Evolutionary conservation across 1,140 invertebrate species (phyloP), one percentile per base, ranked within the genome.

Genomic region (Eufriesea mexicana): DNA sequence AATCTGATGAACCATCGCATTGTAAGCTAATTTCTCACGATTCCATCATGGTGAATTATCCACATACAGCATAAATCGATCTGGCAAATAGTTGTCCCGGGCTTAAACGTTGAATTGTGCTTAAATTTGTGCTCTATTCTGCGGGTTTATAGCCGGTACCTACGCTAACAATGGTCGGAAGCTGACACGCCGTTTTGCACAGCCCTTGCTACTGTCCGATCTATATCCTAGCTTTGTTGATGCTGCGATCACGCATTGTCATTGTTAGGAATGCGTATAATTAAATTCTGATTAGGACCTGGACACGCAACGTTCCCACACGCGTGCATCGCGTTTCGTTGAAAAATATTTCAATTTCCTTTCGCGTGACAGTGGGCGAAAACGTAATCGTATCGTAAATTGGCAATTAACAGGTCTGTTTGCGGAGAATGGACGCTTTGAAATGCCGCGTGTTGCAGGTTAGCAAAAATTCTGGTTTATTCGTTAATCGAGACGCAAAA

Each of bases 141-240:
- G 55, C 54, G 42, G 51, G 57, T 73, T 73, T 81, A 71, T 70
- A 71, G 71, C 35, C 35, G 51, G 35, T 67, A 74, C 25, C 75
- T 55, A 55, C 57, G 62, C 47, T 77, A 80, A 87, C 74, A 86
- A 67, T 84, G 42, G 47, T 23, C 42, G 75, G 62, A 72, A 84
- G 86, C 85, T 87, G 84, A 79, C 85, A 20, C 57, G 55, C 45
- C 72, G 61, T 54, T 86, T 87, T 75, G 79, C 57, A 54, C 20
- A 16, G 42, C 20, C 55, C 55, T 80, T 54, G 73, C 80, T 77
- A 80, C 45, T 35, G n/a, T 35, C 55, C 55, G 45, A 51, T 25
- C 62, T 67, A 42, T 35, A 45, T 49, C n/a, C 57, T 9, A 16
- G 20, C 57, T 54, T 35, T 71, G 70, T 87, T 75, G 64, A 59